Evolutionary conservation across 1,140 invertebrate species (phyloP), one percentile per base, ranked within the genome.

Genomic region (Drosophila pachea): DNA sequence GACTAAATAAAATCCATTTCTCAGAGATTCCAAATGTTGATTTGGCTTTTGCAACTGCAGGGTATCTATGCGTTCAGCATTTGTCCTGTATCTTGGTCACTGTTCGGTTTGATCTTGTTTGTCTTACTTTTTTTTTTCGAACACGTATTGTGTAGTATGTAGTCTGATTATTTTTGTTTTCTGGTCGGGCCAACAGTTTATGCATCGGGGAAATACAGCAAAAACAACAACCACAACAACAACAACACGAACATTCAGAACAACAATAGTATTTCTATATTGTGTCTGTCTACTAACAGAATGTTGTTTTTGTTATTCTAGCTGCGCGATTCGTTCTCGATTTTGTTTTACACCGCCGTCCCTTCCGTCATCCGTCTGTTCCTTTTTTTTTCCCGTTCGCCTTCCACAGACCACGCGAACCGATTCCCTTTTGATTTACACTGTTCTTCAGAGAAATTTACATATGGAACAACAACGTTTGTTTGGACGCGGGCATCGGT

Each of bases 121-220:
- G 40, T 63, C 47, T 71, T 59, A 32, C n/a, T 47, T 36, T 74
- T 60, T 50, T 62, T 50, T 52, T 35, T 63, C 62, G 65, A 48
- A 69, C 56, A 50, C 69, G 72, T 74, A 73, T 79, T 63, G 32
- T 73, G 47, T 16, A 63, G 62, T 77, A 53, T 50, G 64, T 68
- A 63, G 56, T 66, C 62, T 66, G 72, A 84, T 78, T 78, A 76
- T 84, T 83, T 84, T 84, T 69, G 58, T 75, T 84, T 75, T 69
- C 72, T 55, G 53, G 65, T 58, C 55, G 35, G 40, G 58, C 55
- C 66, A 59, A 74, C 74, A 75, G 67, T 62, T 68, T 78, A 83
- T 82, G 83, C 71, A 82, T 83, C 83, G 78, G 61, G 76, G 62
- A 78, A 81, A 62, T 68, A 68, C 66, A 81, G 22, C 61, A 74